These are phyloP conservation scores for Lepidostoma basale DNA, from an alignment of 1,140 invertebrate genomes.

Conservation along the genomic window DNA sequence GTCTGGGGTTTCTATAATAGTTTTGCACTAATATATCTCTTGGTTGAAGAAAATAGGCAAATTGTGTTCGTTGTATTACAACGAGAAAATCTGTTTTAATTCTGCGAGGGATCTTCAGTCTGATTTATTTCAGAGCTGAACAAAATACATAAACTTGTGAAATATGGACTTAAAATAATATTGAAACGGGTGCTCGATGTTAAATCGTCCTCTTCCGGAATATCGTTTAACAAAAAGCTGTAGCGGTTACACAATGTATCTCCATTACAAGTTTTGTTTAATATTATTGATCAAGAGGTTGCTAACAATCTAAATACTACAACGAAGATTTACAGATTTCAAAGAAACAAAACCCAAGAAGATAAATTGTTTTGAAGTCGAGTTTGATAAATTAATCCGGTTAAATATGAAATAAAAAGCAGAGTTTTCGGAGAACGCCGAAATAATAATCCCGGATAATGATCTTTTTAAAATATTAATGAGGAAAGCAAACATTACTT, in stretches of 20 bases:
- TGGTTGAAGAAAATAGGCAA: neutral
- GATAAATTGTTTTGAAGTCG: constrained; percentile 2
- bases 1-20: too few relatives aligned
- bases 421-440: too few relatives aligned
- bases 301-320: neutral
- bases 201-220: neutral
- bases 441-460: too few relatives aligned
- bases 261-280: neutral
- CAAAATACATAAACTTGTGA: too few relatives aligned
- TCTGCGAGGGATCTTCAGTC: neutral
- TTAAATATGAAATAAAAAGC: neutral
- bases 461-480: too few relatives aligned
- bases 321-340: neutral
- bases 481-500: too few relatives aligned
- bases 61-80: neutral
- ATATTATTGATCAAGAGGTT: constrained; percentile 6
- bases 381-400: neutral
- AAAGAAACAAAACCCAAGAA: neutral
- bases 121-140: too few relatives aligned
- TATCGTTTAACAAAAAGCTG: neutral
- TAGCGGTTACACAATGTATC: neutral
- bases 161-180: too few relatives aligned
- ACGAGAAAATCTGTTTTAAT: neutral
- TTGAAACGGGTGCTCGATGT: too few relatives aligned
- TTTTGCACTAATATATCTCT: too few relatives aligned